phyloP scores from a whole-genome alignment of 37 sponge, comb jelly and placozoan genomes.

The Spongilla lacustris region DNA sequence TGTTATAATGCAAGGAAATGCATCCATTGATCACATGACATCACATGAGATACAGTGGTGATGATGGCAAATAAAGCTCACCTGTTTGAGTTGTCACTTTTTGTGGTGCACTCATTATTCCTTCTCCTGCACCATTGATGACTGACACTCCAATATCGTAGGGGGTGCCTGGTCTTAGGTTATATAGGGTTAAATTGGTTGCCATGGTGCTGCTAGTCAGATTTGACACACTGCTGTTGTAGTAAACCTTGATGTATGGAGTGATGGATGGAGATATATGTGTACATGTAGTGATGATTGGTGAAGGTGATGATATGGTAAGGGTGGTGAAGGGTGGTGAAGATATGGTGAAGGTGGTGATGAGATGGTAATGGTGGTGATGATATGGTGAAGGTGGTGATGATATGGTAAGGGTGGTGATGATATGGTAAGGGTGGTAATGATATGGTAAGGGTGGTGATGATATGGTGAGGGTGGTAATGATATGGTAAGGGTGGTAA shows the following conservation, averaged over 20 bases:
- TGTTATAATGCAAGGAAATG: no score
- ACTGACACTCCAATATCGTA: slow-evolving; percentile 53
- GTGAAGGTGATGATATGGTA: no score
- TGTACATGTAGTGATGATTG: no score
- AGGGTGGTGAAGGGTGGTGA: no score
- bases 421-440: neutral
- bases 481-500: neutral
- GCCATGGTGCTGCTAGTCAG: neutral
- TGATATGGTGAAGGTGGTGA: neutral
- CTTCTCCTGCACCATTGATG: slow-evolving; percentile 52
- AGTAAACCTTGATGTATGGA: neutral
- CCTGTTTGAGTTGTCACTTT: neutral
- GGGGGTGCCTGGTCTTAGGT: slow-evolving; percentile 39
- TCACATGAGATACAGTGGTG: no score
- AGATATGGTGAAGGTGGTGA: no score
- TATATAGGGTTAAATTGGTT: neutral
- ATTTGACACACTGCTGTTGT: neutral
- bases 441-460: neutral
- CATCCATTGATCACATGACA: no score
- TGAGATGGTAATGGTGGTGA: neutral
- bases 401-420: neutral
- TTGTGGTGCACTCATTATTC: neutral
- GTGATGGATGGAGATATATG: no score
- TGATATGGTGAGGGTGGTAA: neutral
- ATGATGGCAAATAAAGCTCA: neutral